Base-by-base conservation (phyloP, 2,113 vertebrate species). In the Parus major region DNA sequence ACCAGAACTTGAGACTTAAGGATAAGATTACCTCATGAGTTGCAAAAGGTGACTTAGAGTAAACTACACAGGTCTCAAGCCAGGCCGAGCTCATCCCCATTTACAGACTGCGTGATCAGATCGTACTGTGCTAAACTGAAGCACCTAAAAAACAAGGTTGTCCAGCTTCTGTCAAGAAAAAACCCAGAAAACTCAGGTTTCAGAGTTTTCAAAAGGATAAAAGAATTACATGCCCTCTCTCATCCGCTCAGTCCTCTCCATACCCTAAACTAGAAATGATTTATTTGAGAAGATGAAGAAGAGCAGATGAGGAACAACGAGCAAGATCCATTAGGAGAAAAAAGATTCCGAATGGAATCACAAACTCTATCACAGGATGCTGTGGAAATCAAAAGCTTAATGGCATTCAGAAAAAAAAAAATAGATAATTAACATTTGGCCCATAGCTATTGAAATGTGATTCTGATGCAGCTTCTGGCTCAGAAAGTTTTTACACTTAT, bases 31-130 rank as follows among this genome's bases (percentile, higher is more conserved):
- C 59, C 18, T 73, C n/a, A 61, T 8, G 20, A 25, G 5, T 35
- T 88, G 46, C 46, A 90, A 65, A 84, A 86, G 21, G 23, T 68
- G 28, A 76, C 22, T 63, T 66, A 55, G 0, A 87, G 42, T 12
- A 64, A 22, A 47, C 72, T 50, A 41, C 12, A 56, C 0, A 5
- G 11, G 20, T 71, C 49, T 77, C 42, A 57, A 86, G 23, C 8
- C 70, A 88, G 49, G 41, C 11, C 0, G 0, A 78, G 23, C 49
- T 44, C 61, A 69, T 33, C 29, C 52, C 46, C 8, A 0, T n/a
- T 71, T 63, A 80, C 7, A 2, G 42, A 57, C 0, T 29, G 29
- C 15, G 44, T 5, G 1, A 71, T 33, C 12, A 85, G 69, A 77
- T 7, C 7, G 2, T 15, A 49, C 28, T 36, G 15, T 10, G 44